Evolutionary conservation across 2,888 invertebrate species (phyloP), one percentile per base, ranked within the genome.

Genomic region (Pogonocherus hispidulus): DNA sequence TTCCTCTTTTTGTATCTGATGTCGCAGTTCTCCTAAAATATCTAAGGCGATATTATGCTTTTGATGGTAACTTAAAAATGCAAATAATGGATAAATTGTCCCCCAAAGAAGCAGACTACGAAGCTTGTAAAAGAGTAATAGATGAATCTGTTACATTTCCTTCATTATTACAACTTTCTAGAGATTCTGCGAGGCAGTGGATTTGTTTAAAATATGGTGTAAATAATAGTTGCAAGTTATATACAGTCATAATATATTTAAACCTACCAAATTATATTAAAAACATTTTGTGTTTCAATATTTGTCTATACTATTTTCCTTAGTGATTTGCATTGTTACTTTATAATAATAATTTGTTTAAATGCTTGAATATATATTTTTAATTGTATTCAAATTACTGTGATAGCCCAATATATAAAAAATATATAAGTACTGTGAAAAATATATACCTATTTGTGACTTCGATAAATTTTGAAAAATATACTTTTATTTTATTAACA

Each of bases 201-300:
- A 37, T 55, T 19, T 55, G 55, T 35, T 16, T 11, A 8, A 55
- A 55, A 19, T 55, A 35, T 19, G 11, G 18, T 19, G 14, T 55
- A 9, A 37, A 55, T 18, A 55, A 55, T 55, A 55, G 55, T 55
- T 55, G 55, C n/a, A 55, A 55, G 18, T 5, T 55, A 18, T 19
- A 35, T n/a, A 55, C 55, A 19, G n/a, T 35, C 9, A 23, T 55
- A 11, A 55, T 11, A 35, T n/a, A 55, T 35, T 55, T 55, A 16
- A 3, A n/a, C 32, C 16, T 55, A 11, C 55, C 55, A 3, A 55
- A 35, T 8, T 55, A 11, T n/a, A 37, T 55, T 4, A 8, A 55
- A 19, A 11, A 55, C 18, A 55, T 55, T 9, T 14, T 55, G 37
- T 19, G 32, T 16, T 55, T 55, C 18, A 11, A 55, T 37, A 32